These are phyloP conservation scores for Endomychus coccineus DNA, from an alignment of 2,888 invertebrate species.

Conservation along the genomic window DNA sequence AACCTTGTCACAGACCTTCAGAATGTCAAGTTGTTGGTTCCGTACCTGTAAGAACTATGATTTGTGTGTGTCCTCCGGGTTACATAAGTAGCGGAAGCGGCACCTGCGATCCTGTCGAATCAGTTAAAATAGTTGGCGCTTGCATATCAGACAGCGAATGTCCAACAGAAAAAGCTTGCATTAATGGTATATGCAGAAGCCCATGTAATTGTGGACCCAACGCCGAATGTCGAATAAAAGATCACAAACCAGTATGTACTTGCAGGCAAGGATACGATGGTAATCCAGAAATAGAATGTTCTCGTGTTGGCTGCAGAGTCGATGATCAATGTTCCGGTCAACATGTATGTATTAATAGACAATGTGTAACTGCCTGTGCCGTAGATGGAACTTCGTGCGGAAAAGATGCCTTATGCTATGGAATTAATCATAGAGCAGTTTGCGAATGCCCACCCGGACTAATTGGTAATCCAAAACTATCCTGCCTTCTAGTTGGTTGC, in stretches of 20 bases:
- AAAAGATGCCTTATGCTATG: slow-evolving; percentile 69
- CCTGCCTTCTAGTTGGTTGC: slow-evolving; percentile 76
- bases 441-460: slow-evolving; percentile 79
- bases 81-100: slow-evolving; percentile 79
- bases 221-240: slow-evolving; percentile 74
- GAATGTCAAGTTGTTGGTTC: slow-evolving; percentile 75
- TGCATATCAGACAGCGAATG: slow-evolving; percentile 76
- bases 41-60: slow-evolving; percentile 78
- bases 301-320: slow-evolving; percentile 63
- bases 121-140: slow-evolving; percentile 50
- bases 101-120: slow-evolving; percentile 56
- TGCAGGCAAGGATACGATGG: slow-evolving; percentile 79
- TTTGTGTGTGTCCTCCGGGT: slow-evolving; percentile 83
- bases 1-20: slow-evolving; percentile 74
- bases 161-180: slow-evolving; percentile 67
- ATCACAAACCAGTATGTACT: slow-evolving; percentile 79
- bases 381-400: slow-evolving; percentile 67
- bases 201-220: slow-evolving; percentile 82
- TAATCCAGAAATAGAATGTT: slow-evolving; percentile 75
- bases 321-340: slow-evolving; percentile 74
- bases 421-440: slow-evolving; percentile 69
- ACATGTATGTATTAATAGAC: slow-evolving; percentile 74
- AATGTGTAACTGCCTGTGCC: slow-evolving; percentile 75
- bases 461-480: slow-evolving; percentile 70
- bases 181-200: slow-evolving; percentile 70